phyloP scores from a whole-genome alignment of 35 echinoderm and acorn worm genomes.

The Hemicentrotus pulcherrimus region DNA sequence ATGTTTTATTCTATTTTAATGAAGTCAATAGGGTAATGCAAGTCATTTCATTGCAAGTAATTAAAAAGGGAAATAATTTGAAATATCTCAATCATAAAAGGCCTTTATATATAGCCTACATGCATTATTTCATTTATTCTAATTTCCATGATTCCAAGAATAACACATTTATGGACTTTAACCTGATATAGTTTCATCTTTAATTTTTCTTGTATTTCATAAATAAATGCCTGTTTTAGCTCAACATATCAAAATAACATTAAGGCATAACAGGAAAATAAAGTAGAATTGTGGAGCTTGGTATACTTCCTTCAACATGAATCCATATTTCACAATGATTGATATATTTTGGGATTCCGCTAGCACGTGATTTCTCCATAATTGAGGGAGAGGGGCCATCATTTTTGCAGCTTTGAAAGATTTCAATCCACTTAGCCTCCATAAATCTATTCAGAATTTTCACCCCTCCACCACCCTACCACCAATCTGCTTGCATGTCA shows the following conservation, averaged over 20 bases:
- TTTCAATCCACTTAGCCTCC: background rate
- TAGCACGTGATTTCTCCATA: slow-evolving; percentile 1
- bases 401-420: background rate
- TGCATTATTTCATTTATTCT: background rate
- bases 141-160: background rate
- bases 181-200: background rate
- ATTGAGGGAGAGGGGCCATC: background rate
- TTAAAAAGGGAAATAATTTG: background rate
- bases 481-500: background rate
- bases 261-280: too few relatives aligned
- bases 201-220: background rate
- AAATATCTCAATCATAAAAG: background rate
- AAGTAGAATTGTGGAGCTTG: background rate
- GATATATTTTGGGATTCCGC: background rate
- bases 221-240: background rate
- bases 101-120: background rate
- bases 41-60: background rate
- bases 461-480: background rate
- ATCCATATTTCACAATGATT: slow-evolving; percentile 2
- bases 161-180: background rate
- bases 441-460: background rate
- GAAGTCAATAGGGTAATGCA: background rate
- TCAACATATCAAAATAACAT: background rate
- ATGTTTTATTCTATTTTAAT: too few relatives aligned
- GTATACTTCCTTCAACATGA: background rate